A percentile compares a stretch with the other conserved stretches of the same genome.
phyloP scores from a whole-genome alignment of 2,888 invertebrate species.

The Cephonodes hylas region DNA sequence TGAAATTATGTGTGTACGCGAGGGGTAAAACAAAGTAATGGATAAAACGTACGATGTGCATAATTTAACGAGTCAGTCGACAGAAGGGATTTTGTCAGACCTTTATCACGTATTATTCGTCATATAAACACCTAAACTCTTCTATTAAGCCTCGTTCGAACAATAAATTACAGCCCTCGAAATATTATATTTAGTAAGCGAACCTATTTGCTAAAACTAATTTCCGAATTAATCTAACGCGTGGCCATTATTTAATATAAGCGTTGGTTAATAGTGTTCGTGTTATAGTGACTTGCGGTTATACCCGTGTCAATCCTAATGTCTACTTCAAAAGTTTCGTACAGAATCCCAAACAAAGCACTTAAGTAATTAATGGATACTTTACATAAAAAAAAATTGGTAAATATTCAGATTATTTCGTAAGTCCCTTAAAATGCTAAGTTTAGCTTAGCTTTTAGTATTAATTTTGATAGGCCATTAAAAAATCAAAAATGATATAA shows the following conservation, averaged over 20 bases:
- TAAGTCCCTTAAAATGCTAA: too few species aligned
- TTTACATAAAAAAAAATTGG: neutral
- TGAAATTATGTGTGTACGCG: too few species aligned
- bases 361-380: neutral
- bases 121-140: conserved; percentile 26
- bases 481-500: too few species aligned
- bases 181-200: neutral
- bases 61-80: conserved; percentile 15
- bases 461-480: too few species aligned
- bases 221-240: neutral
- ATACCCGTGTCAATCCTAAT: conserved; percentile 13
- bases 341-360: neutral
- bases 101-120: conserved; percentile 28
- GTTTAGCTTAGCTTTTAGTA: too few species aligned
- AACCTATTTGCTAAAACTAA: neutral
- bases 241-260: neutral
- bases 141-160: conserved; percentile 23
- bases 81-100: conserved; percentile 26
- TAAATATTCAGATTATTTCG: neutral
- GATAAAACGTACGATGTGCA: conserved; percentile 16
- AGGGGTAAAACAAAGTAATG: conserved; percentile 5
- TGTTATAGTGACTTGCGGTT: conserved; percentile 6
- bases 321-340: neutral
- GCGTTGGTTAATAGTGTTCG: neutral
- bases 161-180: neutral